A percentile compares a stretch with the other conserved stretches of the same genome.
Evolutionary conservation across 2,888 invertebrate genomes (phyloP).

Genomic region (Saturnia japonica): DNA sequence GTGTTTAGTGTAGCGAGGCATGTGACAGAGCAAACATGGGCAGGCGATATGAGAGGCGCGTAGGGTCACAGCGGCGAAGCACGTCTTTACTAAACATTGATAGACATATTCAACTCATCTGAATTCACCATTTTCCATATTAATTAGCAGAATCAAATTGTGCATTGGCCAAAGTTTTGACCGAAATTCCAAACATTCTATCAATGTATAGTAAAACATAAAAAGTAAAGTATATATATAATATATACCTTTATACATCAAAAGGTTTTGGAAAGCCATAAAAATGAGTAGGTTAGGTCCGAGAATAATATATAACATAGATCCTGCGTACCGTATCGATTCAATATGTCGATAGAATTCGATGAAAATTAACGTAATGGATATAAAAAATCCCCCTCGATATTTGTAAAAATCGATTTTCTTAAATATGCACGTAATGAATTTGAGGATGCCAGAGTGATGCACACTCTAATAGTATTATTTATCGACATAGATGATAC

Average conservation of each 20-base stretch:
- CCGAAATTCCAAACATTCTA: conserved; percentile 30
- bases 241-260: conserved; percentile 6
- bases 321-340: conserved; percentile 1
- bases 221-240: conserved; percentile 29
- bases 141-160: not conserved
- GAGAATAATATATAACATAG: conserved; percentile 11
- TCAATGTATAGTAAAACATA: conserved; percentile 37
- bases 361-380: not conserved
- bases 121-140: not conserved
- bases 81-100: conserved; percentile 43
- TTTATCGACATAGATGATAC: conserved; percentile 17
- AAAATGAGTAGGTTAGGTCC: conserved; percentile 22
- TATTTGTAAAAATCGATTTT: not conserved
- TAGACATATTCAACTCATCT: conserved; percentile 27
- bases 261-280: conserved; percentile 18
- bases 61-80: conserved; percentile 72
- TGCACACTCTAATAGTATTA: not conserved
- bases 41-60: conserved; percentile 74
- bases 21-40: conserved; percentile 73
- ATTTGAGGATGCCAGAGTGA: not conserved
- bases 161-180: conserved; percentile 10
- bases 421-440: not conserved
- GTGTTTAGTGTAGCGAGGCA: conserved; percentile 78
- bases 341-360: not conserved
- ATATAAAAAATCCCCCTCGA: not conserved